phyloP scores from a whole-genome alignment of 2,113 vertebrate genomes.

The Genyomyrus donnyi region DNA sequence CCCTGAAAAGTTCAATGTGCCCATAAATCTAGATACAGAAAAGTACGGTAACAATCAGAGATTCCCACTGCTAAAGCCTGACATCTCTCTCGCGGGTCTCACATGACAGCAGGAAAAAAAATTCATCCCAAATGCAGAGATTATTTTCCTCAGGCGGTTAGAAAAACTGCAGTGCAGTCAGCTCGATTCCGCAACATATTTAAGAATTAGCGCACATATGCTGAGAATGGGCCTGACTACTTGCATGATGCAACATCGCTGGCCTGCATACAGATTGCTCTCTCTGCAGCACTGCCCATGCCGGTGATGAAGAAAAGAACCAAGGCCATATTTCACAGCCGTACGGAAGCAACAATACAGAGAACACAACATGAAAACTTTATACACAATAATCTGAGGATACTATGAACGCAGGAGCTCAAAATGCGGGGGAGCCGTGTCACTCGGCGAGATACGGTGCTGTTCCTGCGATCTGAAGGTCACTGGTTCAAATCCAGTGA shows the following conservation, averaged over 20 bases:
- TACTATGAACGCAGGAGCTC: not conserved
- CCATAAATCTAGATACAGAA: not conserved
- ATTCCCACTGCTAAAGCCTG: not conserved
- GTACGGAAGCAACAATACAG: not conserved
- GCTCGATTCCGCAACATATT: not conserved
- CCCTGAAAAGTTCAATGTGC: not conserved
- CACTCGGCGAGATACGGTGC: not conserved
- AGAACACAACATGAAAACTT: not conserved
- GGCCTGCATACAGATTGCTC: not conserved
- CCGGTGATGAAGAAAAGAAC: not conserved
- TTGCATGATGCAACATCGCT: not conserved
- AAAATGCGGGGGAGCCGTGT: not conserved
- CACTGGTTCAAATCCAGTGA: not conserved
- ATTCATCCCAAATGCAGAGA: not conserved
- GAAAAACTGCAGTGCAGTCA: not conserved
- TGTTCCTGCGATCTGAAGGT: not conserved
- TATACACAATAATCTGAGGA: not conserved
- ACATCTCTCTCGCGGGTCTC: not conserved
- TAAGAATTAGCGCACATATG: constrained; percentile 8
- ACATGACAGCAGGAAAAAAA: not conserved
- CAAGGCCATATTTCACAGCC: not conserved
- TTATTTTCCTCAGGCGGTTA: not conserved
- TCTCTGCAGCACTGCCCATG: not conserved
- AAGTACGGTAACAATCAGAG: not conserved
- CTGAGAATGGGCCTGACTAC: not conserved